Conservation (phyloP, 2,888 invertebrate genomes). For the Nebria salina region DNA sequence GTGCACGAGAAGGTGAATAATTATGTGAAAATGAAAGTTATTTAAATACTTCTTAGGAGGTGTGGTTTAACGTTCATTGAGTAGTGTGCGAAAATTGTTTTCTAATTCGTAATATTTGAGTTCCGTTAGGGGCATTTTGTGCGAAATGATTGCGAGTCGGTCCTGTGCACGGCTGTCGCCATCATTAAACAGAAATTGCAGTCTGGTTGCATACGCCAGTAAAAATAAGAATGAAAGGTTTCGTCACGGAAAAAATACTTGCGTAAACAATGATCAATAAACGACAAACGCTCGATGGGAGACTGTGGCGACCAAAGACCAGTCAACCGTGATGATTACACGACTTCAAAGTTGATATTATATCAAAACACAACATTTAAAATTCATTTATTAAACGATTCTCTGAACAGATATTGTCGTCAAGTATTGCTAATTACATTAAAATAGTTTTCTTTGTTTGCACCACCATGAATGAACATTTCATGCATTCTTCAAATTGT, state of each 20-base stretch:
- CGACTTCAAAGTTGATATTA: background rate
- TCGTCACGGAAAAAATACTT: background rate
- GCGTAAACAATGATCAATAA: conserved; percentile 16
- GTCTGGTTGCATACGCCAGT: background rate
- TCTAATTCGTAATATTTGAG: background rate
- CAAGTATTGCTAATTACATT: conserved; percentile 18
- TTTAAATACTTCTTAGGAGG: background rate
- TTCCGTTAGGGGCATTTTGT: background rate
- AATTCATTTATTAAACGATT: conserved; percentile 18
- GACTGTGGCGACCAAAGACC: background rate
- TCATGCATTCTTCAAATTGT: background rate
- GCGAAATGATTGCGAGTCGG: background rate
- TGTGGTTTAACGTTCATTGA: background rate
- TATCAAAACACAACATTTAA: background rate
- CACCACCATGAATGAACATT: background rate
- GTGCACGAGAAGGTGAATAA: background rate
- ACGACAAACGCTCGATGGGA: background rate
- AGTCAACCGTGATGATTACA: background rate
- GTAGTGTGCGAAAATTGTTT: background rate
- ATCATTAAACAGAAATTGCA: background rate
- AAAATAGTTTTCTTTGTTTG: background rate
- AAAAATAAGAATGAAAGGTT: background rate
- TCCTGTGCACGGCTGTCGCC: background rate
- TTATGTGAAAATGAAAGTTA: conserved; percentile 1
- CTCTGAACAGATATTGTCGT: conserved; percentile 25